These are phyloP conservation scores for Caenorhabditis doughertyi DNA, from an alignment of 2,888 invertebrate genomes.

Conservation along the genomic window DNA sequence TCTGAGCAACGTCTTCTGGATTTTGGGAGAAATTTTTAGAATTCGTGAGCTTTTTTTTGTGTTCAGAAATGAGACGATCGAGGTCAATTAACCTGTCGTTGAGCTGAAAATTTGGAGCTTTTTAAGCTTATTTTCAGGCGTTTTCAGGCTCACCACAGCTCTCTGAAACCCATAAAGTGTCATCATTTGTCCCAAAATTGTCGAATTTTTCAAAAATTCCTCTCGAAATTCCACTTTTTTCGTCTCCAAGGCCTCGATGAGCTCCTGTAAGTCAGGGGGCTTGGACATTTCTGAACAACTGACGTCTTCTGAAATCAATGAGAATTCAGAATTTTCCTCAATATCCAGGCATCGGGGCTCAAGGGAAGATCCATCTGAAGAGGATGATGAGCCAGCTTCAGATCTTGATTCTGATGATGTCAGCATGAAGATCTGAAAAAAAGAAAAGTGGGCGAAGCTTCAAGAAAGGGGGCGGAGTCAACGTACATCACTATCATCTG, in stretches of 20 bases:
- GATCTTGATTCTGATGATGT: conserved; percentile 16
- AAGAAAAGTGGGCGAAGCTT: too few species aligned
- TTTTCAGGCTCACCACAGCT: neutral
- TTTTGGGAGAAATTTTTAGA: neutral
- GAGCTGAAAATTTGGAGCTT: neutral
- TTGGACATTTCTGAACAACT: neutral
- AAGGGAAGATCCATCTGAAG: neutral
- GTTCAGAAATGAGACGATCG: neutral
- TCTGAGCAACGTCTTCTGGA: neutral
- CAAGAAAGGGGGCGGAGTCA: neutral
- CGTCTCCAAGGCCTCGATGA: neutral
- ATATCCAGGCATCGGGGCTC: neutral
- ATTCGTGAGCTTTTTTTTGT: neutral
- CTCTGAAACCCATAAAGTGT: conserved; percentile 23
- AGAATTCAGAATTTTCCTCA: neutral
- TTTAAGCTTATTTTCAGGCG: neutral
- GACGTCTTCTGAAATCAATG: neutral
- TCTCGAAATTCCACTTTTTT: neutral
- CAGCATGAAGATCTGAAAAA: conserved; percentile 4
- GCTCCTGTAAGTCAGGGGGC: neutral
- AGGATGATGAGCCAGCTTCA: neutral
- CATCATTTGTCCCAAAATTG: conserved; percentile 25
- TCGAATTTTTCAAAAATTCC: neutral
- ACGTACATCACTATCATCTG: conserved; percentile 30
- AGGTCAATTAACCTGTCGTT: neutral